These are phyloP conservation scores for Epinephelus lanceolatus DNA, from an alignment of 2,113 vertebrate genomes.

Conservation along the genomic window DNA sequence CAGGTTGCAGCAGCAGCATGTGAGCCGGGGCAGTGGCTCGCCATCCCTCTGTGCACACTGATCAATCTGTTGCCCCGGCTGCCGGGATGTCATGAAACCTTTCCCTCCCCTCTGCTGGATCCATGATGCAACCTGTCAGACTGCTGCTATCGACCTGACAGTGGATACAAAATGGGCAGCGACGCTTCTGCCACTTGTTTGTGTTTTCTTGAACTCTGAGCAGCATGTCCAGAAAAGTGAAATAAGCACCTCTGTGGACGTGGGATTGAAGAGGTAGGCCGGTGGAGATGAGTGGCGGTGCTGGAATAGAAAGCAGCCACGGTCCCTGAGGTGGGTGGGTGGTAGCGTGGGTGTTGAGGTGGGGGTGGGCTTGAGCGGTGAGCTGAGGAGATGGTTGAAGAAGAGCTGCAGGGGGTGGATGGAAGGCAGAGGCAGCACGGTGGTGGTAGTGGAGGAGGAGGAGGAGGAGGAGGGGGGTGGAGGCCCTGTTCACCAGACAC, in stretches of 20 bases:
- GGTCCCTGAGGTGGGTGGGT: slow-evolving; percentile 27
- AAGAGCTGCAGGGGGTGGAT: slow-evolving; percentile 43
- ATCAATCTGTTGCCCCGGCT: slow-evolving; percentile 29
- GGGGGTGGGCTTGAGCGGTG: slow-evolving; percentile 18
- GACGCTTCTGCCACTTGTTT: not conserved
- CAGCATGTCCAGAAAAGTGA: not conserved
- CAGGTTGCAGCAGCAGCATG: slow-evolving; percentile 1
- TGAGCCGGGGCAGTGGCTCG: not conserved
- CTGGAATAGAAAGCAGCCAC: slow-evolving; percentile 33
- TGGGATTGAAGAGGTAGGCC: not conserved
- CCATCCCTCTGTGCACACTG: slow-evolving; percentile 18
- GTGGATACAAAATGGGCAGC: not conserved
- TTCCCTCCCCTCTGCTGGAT: not conserved
- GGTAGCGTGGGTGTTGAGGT: slow-evolving; percentile 40
- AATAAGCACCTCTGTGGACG: slow-evolving; percentile 10
- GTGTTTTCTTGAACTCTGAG: not conserved
- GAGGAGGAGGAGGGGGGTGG: slow-evolving; percentile 24
- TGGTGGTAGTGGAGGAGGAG: not conserved
- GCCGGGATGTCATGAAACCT: not conserved
- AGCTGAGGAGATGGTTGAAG: slow-evolving; percentile 28
- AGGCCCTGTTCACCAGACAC: slow-evolving; percentile 82
- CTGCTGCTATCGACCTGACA: not conserved
- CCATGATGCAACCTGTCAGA: slow-evolving; percentile 7
- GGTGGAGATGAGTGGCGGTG: slow-evolving; percentile 20
- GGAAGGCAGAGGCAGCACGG: slow-evolving; percentile 35